Conservation (phyloP, 92 coral and sea anemone genomes). For the Hydrozoanthus gracilis region DNA sequence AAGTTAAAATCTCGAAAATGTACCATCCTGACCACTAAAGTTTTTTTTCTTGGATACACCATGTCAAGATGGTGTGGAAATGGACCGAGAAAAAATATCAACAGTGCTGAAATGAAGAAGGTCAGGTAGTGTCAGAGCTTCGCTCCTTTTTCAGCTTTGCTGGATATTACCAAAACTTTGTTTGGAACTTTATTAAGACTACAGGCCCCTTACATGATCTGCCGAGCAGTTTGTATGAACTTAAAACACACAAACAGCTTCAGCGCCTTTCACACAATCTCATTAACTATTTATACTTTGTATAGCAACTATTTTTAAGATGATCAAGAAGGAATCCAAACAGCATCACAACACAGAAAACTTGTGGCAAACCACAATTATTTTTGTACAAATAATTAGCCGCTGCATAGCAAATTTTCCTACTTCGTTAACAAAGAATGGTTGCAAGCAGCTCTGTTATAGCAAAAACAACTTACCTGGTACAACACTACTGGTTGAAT, state of each 20-base stretch:
- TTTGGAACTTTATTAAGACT: conserved; percentile 42
- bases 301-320: too few species aligned
- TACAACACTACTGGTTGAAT: conserved; percentile 92
- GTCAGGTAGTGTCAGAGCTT: conserved; percentile 43
- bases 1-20: conserved; percentile 50
- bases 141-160: conserved; percentile 51
- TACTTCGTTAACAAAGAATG: not conserved
- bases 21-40: conserved; percentile 36
- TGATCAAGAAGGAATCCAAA: too few species aligned
- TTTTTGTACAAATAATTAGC: too few species aligned
- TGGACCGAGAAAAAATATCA: conserved; percentile 36
- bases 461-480: conserved; percentile 60
- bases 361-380: too few species aligned
- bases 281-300: too few species aligned
- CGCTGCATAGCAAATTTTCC: too few species aligned
- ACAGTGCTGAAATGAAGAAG: not conserved
- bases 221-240: conserved; percentile 24
- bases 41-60: conserved; percentile 52
- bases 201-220: conserved; percentile 54
- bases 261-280: too few species aligned
- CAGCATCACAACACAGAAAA: too few species aligned
- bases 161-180: conserved; percentile 53
- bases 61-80: conserved; percentile 55
- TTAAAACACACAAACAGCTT: not conserved
- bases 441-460: not conserved